Evolutionary conservation across 2,113 vertebrate species (phyloP).

Genomic region (Actenoides hombroni): DNA sequence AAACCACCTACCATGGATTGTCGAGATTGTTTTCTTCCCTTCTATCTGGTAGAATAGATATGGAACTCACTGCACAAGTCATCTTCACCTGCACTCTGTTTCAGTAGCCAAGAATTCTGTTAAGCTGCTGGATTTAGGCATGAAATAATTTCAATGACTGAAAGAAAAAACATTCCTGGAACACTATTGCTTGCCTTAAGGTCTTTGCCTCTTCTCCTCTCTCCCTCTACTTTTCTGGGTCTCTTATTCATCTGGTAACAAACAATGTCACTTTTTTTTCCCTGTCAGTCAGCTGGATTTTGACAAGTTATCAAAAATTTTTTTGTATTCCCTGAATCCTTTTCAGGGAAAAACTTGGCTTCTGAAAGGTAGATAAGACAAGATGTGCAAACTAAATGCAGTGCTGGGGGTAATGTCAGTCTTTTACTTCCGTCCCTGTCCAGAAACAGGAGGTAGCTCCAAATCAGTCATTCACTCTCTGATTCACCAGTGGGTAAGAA

Average conservation of each 20-base stretch:
- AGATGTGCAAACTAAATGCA: background rate
- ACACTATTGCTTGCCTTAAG: background rate
- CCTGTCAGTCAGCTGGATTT: background rate
- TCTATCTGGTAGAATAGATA: background rate
- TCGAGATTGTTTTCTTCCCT: background rate
- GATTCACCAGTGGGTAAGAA: background rate
- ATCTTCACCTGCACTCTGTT: background rate
- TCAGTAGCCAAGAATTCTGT: background rate
- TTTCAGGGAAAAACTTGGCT: background rate
- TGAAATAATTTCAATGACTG: background rate
- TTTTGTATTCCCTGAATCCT: background rate
- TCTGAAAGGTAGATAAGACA: background rate
- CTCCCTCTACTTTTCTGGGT: background rate
- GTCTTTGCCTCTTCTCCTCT: background rate
- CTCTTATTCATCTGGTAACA: background rate
- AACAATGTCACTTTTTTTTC: background rate
- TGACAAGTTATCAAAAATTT: background rate
- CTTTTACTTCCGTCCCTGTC: background rate
- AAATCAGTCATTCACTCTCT: background rate
- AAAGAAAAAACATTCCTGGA: background rate
- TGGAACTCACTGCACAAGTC: background rate
- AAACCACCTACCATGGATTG: background rate
- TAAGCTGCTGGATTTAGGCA: background rate
- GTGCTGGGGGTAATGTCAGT: background rate
- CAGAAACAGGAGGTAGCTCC: background rate